Base-by-base conservation (phyloP, 2,113 vertebrate species). In the Tragelaphus scriptus region DNA sequence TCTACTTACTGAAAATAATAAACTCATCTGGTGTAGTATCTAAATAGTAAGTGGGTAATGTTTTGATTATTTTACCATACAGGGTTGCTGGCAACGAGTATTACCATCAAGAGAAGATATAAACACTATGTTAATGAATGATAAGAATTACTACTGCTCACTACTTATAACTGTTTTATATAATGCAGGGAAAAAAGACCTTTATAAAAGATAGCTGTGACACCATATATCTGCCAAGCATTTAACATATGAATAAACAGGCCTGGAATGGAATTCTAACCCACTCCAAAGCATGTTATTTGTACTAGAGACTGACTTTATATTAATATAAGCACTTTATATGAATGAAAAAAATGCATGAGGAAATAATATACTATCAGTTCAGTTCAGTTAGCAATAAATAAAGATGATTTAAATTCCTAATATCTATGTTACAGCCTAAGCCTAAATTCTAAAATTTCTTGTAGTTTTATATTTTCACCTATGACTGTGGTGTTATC, bases 361-460 rank as follows among this genome's bases (percentile, higher is more conserved):
- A 80, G 13, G 12, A 96, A 95, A 96, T 71, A 21, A 79, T 32
- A 59, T 10, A 82, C 44, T 21, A 56, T 1, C 49, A 49, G 49
- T 49, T 49, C 49, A 49, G 49, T 49, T 49, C 49, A 88, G 30
- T 88, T 12, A 92, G 25, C 53, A 95, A 77, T 32, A 56, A 65
- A 86, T 58, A 90, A 93, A 82, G 12, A 93, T 32, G 21, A 30
- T 53, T 95, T 91, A 77, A 96, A 91, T 61, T 61, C 65, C 47
- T 25, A 79, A 56, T 40, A 93, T 85, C 51, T 3, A 95, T 32
- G 28, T 32, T 53, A 84, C 2, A 93, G 56, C 44, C 44, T 88
- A 85, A 84, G 68, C 19, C 16, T 86, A 94, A 92, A 96, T 75
- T 94, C 13, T 92, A 90, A 96, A 94, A 88, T 8, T 93, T 91